These are phyloP conservation scores for Drosophila burlai DNA, from an alignment of 1,140 invertebrate genomes.

Conservation along the genomic window DNA sequence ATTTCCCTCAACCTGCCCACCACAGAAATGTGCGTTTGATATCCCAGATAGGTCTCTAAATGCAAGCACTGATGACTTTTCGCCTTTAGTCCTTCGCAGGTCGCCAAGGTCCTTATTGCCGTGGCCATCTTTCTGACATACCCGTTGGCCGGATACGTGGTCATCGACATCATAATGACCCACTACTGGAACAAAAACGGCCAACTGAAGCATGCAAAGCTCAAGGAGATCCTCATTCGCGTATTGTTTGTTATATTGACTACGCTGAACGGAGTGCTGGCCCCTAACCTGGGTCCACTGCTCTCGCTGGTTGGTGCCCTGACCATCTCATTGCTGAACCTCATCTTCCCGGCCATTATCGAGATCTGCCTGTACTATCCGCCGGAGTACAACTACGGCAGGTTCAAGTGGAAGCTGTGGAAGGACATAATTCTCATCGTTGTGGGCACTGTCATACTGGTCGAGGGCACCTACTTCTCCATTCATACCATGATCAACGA, in stretches of 20 bases:
- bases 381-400: constrained; percentile 41
- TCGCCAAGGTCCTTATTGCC: constrained; percentile 26
- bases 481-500: constrained; percentile 17
- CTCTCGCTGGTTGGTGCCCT: constrained; percentile 50
- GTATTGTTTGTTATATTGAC: background rate
- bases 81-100: constrained; percentile 26
- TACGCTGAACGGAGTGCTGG: constrained; percentile 40
- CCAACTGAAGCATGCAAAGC: constrained; percentile 4
- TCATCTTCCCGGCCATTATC: constrained; percentile 49
- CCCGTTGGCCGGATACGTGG: constrained; percentile 53
- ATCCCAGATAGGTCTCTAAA: background rate
- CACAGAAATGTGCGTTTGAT: constrained; percentile 34
- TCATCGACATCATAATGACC: constrained; percentile 45
- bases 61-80: background rate
- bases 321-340: constrained; percentile 56
- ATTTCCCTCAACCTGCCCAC: constrained; percentile 45
- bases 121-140: constrained; percentile 41
- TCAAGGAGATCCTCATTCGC: constrained; percentile 30
- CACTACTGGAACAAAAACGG: constrained; percentile 20
- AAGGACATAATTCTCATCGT: constrained; percentile 42
- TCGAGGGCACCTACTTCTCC: constrained; percentile 24
- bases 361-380: constrained; percentile 48
- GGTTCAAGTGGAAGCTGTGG: constrained; percentile 36
- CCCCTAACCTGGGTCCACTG: constrained; percentile 57
- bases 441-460: constrained; percentile 30